Evolutionary conservation across 2,113 vertebrate genomes (phyloP).

Genomic region (Riparia riparia): DNA sequence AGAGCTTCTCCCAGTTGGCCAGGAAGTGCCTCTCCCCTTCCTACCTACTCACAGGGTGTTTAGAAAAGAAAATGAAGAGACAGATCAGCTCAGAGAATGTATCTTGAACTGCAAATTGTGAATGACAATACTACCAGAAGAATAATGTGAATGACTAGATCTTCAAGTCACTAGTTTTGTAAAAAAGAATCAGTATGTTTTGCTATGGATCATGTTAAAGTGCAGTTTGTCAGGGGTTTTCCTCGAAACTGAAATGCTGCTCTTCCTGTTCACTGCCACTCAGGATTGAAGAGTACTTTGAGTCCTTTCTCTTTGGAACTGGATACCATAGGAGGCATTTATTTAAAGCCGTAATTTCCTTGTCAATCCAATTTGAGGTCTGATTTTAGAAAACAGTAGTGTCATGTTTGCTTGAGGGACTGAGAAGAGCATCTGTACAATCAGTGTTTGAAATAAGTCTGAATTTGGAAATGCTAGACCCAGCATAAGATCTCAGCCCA

Average conservation of each 20-base stretch:
- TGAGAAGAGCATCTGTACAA: background rate
- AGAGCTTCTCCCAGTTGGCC: background rate
- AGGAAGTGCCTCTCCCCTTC: background rate
- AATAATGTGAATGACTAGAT: background rate
- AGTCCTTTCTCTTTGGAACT: background rate
- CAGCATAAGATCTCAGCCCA: background rate
- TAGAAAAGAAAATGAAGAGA: background rate
- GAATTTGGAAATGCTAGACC: background rate
- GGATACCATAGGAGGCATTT: background rate
- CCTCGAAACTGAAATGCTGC: background rate
- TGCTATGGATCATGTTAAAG: background rate
- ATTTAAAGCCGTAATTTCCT: background rate
- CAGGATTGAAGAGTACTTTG: background rate
- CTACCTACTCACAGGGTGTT: background rate
- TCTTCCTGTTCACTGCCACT: background rate
- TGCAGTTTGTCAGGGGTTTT: background rate
- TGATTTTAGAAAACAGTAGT: background rate
- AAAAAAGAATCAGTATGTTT: background rate
- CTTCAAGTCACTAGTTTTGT: background rate
- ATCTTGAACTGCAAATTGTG: background rate
- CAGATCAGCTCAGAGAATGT: background rate
- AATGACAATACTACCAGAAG: background rate
- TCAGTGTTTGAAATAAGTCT: background rate
- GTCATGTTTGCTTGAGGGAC: background rate
- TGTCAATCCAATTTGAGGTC: background rate